These are phyloP conservation scores for Netelia fuscicornis DNA, from an alignment of 2,888 invertebrate genomes.

Conservation along the genomic window DNA sequence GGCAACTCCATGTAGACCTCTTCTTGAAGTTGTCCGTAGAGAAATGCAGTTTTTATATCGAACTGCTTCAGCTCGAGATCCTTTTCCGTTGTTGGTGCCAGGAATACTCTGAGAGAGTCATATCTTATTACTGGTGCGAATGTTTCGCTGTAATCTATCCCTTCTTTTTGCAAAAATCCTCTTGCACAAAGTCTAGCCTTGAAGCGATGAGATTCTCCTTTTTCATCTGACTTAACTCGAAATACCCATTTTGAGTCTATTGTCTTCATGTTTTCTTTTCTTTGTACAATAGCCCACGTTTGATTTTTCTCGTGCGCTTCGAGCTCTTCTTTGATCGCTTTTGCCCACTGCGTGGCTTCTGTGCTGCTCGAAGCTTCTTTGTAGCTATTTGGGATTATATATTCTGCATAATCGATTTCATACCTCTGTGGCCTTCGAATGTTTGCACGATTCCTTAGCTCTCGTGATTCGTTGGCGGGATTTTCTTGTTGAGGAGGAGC, in stretches of 20 bases:
- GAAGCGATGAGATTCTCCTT: constrained; percentile 52
- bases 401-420: constrained; percentile 23
- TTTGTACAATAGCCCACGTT: constrained; percentile 59
- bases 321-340: constrained; percentile 65
- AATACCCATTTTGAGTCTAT: constrained; percentile 70
- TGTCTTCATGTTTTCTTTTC: neutral
- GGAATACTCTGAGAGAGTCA: constrained; percentile 69
- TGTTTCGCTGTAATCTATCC: constrained; percentile 69
- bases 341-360: constrained; percentile 47
- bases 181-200: constrained; percentile 67
- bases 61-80: constrained; percentile 59
- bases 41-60: constrained; percentile 53
- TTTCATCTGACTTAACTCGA: constrained; percentile 49
- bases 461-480: neutral
- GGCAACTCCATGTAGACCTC: constrained; percentile 59
- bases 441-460: constrained; percentile 18
- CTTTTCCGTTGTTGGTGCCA: constrained; percentile 32
- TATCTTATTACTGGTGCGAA: constrained; percentile 71
- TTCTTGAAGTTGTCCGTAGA: constrained; percentile 54
- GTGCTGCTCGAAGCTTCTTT: constrained; percentile 4
- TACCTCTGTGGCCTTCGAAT: constrained; percentile 18
- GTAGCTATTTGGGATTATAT: constrained; percentile 7
- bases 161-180: constrained; percentile 64
- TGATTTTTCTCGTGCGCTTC: constrained; percentile 55
- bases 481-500: neutral